A percentile compares a stretch with the other conserved stretches of the same genome.
These are phyloP conservation scores for Hydrozoanthus gracilis DNA, from an alignment of 92 coral and sea anemone species.

Conservation along the genomic window DNA sequence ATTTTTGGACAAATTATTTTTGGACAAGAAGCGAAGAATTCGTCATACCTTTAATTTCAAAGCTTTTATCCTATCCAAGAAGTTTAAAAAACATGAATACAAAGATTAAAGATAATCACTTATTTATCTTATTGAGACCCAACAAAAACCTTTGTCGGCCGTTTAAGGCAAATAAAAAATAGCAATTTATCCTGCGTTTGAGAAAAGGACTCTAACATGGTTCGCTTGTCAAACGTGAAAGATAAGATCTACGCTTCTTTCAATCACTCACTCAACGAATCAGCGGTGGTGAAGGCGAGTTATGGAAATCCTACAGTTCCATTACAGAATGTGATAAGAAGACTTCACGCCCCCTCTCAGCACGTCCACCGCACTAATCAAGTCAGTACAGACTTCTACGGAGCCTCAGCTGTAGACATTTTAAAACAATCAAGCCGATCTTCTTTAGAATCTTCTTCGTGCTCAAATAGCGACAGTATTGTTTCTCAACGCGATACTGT, in stretches of 20 bases:
- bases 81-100: not conserved
- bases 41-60: not conserved
- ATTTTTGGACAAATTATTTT: conserved; percentile 34
- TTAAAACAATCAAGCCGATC: conserved; percentile 17
- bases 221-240: conserved; percentile 46
- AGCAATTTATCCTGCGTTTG: conserved; percentile 29
- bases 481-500: not conserved
- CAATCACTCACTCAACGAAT: conserved; percentile 76
- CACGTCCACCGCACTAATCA: conserved; percentile 57
- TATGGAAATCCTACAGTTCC: conserved; percentile 83
- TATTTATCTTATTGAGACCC: conserved; percentile 20
- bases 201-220: conserved; percentile 29
- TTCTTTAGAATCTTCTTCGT: not conserved
- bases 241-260: conserved; percentile 64
- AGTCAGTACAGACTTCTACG: conserved; percentile 11
- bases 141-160: conserved; percentile 4
- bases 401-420: conserved; percentile 12
- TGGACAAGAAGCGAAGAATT: not conserved
- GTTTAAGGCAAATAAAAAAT: conserved; percentile 15
- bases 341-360: conserved; percentile 85
- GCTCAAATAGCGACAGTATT: not conserved
- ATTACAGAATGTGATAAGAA: conserved; percentile 84
- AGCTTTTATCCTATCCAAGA: conserved; percentile 27
- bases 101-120: conserved; percentile 40
- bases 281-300: conserved; percentile 83